Conservation (phyloP, 2,113 vertebrate species). For the Pseudopodoces humilis region DNA sequence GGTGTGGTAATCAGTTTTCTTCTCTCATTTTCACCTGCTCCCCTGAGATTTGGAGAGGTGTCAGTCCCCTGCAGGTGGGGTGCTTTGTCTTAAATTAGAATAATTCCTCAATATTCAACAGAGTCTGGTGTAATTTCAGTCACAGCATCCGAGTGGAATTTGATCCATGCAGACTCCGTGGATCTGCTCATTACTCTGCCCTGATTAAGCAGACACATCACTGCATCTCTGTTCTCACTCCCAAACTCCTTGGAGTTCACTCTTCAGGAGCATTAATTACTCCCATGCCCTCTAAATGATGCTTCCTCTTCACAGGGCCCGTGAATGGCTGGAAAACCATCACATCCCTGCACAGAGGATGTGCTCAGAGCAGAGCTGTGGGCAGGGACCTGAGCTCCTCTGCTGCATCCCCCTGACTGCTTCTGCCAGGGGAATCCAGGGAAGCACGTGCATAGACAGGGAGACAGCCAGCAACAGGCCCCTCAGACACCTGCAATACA, state of each 20-base stretch:
- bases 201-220: not conserved
- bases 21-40: not conserved
- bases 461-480: not conserved
- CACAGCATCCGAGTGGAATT: not conserved
- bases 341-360: not conserved
- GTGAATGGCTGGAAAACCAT: not conserved
- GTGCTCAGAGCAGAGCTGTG: not conserved
- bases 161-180: not conserved
- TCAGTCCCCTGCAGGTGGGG: not conserved
- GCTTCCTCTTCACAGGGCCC: not conserved
- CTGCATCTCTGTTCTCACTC: not conserved
- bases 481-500: not conserved
- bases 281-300: not conserved
- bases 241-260: not conserved
- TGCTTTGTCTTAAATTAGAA: not conserved
- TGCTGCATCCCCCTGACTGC: not conserved
- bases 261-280: constrained; percentile 8
- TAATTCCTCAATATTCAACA: not conserved
- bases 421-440: not conserved
- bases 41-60: not conserved
- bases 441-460: not conserved
- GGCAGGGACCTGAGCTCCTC: not conserved
- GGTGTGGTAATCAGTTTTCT: not conserved
- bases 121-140: not conserved
- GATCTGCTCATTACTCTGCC: not conserved